Base-by-base conservation (phyloP, 2,113 vertebrate species). In the Tragelaphus scriptus region DNA sequence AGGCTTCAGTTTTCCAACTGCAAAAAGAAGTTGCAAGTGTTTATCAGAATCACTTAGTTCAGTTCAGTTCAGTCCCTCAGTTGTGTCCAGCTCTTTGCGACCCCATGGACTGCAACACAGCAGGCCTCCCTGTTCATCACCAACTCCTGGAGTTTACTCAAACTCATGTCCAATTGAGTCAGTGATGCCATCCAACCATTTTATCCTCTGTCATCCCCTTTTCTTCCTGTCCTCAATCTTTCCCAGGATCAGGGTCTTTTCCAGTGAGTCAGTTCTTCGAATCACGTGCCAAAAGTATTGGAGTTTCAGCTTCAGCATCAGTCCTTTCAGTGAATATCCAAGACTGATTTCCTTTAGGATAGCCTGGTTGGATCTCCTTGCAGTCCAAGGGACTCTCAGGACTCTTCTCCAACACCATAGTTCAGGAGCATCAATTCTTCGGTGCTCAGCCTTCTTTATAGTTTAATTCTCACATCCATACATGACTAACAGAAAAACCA, bases 71-170 rank as follows among this genome's bases (percentile, higher is more conserved):
- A 75, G n/a, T 75, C 23, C 10, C 10, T 40, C n/a, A 71, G n/a
- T 23, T 2, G 9, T 71, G n/a, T 40, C n/a, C 0, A 2, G 12
- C 68, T 71, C 19, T 23, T 71, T 12, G 68, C 5, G 11, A 40
- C 68, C 10, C 68, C n/a, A 71, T 12, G n/a, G 17, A 40, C 68
- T 71, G 19, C 19, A 71, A 2, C 19, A 40, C 2, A 6, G 0
- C n/a, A 40, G 68, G 68, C n/a, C 0, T 23, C 19, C 68, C 3
- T 71, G n/a, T 71, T 19, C 68, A 40, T 40, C 68, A 71, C 19
- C 68, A 40, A 3, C 68, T 23, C 68, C 19, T 1, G 21, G 68
- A 40, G 68, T 40, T 23, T 12, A 71, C 68, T 23, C 68, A 71
- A 23, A 71, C 19, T 40, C n/a, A 40, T 3, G 10, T 36, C 68